Base-by-base conservation (phyloP, 37 sponge, comb jelly and placozoan genomes). In the Diacarnus erythraeanus region DNA sequence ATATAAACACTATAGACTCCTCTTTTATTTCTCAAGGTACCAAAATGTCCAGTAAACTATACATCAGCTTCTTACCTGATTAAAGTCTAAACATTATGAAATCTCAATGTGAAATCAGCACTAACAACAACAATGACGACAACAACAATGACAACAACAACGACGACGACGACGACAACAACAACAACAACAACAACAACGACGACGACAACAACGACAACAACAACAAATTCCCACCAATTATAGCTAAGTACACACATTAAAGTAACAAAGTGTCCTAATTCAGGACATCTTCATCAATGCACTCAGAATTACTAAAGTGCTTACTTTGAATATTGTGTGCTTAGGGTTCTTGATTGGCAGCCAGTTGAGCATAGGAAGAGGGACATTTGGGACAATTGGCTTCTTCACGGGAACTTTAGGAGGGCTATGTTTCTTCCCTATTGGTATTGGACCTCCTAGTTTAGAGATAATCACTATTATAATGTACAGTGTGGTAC, bases 331-430 rank as follows among this genome's bases (percentile, higher is more conserved):
- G 76, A 92, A 92, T 36, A 92, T 72, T 23, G 89, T 89, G 33
- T 83, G 79, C 9, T 77, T 76, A 15, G 84, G 76, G 66, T 78
- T 87, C 64, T 64, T 79, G 61, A 91, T 60, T 0, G 87, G 87
- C 0, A 80, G 74, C 94, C 94, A 94, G 77, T 94, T 90, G 69
- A 94, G 47, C 75, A 80, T 87, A 2, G 88, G 91, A 27, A 94
- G 84, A 1, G 85, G 87, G 20, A 87, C 87, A 25, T 79, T 86
- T 4, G 92, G 80, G 21, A 83, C 68, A 12, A 77, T 69, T n/a
- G 85, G 77, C 22, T 82, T 82, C 70, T 78, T 82, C 20, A 80
- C 10, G 3, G 47, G 61, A 2, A 77, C 47, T 74, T 74, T 64
- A 1, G 30, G 44, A 2, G 34, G 23, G 5, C 69, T 79, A 1